These are phyloP conservation scores for Dasyurus viverrinus DNA, from an alignment of 2,113 vertebrate species.

Conservation along the genomic window DNA sequence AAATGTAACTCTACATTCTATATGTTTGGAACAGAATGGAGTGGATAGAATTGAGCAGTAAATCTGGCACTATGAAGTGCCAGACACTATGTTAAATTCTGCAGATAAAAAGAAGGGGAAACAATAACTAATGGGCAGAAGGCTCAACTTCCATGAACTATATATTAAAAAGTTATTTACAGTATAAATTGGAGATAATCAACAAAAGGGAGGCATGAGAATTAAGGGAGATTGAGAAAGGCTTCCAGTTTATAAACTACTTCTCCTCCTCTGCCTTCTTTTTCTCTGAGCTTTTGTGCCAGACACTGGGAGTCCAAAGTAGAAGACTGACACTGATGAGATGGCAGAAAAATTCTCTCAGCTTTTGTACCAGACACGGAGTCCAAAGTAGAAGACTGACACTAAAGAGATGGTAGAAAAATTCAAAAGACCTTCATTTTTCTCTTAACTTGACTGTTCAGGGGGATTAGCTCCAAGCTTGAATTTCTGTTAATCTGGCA, in stretches of 20 bases:
- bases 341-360: not conserved
- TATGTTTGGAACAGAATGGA: not conserved
- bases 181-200: not conserved
- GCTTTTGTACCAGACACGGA: no score
- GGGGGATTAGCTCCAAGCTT: not conserved
- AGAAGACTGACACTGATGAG: not conserved
- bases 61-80: not conserved
- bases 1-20: not conserved
- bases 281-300: not conserved
- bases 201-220: not conserved
- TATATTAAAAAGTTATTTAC: not conserved
- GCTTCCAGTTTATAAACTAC: no score
- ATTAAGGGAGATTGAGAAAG: not conserved
- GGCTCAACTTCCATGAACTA: not conserved
- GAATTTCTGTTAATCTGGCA: not conserved
- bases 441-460: not conserved
- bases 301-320: no score
- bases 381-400: no score
- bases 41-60: no score
- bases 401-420: not conserved
- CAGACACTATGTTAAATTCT: not conserved
- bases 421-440: not conserved
- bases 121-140: not conserved
- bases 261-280: not conserved
- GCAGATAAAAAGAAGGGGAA: not conserved